Conservation (phyloP, 2,113 vertebrate genomes). For the Romanogobio albipinnatus region DNA sequence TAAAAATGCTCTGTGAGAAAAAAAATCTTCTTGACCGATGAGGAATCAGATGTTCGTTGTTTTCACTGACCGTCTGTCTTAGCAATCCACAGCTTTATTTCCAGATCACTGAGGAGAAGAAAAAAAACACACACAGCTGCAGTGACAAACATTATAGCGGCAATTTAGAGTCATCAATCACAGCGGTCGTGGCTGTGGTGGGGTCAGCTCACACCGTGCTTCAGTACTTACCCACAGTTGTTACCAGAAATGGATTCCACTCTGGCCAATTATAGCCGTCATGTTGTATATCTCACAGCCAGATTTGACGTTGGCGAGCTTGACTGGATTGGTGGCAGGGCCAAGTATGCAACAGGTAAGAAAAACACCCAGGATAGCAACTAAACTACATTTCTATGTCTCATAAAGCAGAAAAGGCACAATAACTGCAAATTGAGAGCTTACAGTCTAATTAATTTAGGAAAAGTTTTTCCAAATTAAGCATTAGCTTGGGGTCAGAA, state of each 20-base stretch:
- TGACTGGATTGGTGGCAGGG: not conserved
- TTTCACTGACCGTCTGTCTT: not conserved
- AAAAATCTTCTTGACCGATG: conserved; percentile 15
- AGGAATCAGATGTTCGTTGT: conserved; percentile 34
- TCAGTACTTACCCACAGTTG: conserved; percentile 27
- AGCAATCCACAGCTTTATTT: conserved; percentile 48
- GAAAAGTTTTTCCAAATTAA: not conserved
- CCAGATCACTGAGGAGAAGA: conserved; percentile 12
- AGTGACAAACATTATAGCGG: conserved; percentile 35
- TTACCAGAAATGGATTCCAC: conserved; percentile 28
- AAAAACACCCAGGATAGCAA: not conserved
- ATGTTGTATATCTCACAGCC: conserved; percentile 25
- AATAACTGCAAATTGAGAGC: not conserved
- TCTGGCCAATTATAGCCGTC: conserved; percentile 30
- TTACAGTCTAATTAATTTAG: not conserved
- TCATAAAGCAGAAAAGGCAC: not conserved
- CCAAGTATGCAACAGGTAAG: not conserved
- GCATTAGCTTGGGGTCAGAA: conserved; percentile 6
- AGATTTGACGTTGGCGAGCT: not conserved
- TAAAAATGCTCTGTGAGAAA: not conserved
- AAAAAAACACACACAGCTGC: conserved; percentile 29
- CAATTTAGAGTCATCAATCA: conserved; percentile 53
- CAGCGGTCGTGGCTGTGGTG: not conserved
- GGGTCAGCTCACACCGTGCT: conserved; percentile 35
- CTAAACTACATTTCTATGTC: not conserved